A percentile compares a stretch with the other conserved stretches of the same genome.
These are phyloP conservation scores for Sebastes variabilis DNA, from an alignment of 2,797 vertebrate species.

Conservation along the genomic window DNA sequence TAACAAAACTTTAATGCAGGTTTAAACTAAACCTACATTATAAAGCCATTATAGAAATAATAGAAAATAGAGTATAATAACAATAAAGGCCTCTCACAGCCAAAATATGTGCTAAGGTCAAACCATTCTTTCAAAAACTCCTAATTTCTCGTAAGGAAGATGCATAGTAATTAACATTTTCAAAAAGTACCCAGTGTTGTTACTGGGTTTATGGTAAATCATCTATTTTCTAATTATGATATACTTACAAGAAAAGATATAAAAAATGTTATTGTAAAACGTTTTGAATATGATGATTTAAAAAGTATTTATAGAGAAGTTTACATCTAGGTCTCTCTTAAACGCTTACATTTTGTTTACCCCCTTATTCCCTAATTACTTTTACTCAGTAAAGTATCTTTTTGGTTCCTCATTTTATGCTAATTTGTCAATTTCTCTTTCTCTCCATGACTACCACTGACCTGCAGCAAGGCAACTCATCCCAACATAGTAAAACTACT, in stretches of 20 bases:
- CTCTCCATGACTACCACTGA: background rate
- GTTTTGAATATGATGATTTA: background rate
- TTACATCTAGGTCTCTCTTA: background rate
- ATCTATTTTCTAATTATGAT: background rate
- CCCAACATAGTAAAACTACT: conserved; percentile 82
- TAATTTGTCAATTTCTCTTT: conserved; percentile 3
- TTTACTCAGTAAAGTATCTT: background rate
- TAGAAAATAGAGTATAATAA: background rate
- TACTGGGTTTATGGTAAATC: background rate
- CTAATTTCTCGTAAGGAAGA: background rate
- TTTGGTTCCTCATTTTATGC: background rate
- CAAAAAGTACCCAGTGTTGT: background rate
- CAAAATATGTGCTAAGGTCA: background rate
- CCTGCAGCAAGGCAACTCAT: conserved; percentile 71
- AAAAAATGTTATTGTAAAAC: background rate
- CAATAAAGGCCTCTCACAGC: background rate
- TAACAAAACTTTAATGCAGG: no score
- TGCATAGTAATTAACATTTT: background rate
- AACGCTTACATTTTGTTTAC: background rate
- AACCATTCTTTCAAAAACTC: background rate
- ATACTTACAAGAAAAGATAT: background rate
- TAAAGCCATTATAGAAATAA: background rate
- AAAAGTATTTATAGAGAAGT: background rate
- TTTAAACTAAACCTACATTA: background rate
- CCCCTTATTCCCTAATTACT: background rate